These are phyloP conservation scores for Daubentonia madagascariensis DNA, from an alignment of 2,113 vertebrate genomes.

Conservation along the genomic window DNA sequence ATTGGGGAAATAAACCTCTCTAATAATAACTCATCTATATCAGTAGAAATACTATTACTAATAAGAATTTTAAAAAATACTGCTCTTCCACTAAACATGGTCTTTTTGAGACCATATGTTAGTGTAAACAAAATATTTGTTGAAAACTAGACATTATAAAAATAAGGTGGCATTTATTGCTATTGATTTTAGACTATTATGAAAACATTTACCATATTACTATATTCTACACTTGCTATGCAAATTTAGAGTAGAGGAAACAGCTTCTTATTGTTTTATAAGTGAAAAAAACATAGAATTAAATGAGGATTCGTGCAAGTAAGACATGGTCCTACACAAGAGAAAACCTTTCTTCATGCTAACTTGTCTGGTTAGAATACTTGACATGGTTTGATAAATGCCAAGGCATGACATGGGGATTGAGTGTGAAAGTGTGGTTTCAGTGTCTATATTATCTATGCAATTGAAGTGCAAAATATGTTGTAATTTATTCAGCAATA, in stretches of 20 bases:
- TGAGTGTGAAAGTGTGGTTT: background rate
- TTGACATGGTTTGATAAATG: background rate
- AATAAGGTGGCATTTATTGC: background rate
- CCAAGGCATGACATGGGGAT: background rate
- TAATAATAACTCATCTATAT: background rate
- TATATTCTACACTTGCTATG: background rate
- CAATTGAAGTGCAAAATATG: constrained; percentile 62
- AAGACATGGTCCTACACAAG: background rate
- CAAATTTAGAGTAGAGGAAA: background rate
- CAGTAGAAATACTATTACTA: background rate
- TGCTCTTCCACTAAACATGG: background rate
- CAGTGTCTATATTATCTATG: background rate
- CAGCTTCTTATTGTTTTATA: background rate
- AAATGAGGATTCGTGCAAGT: background rate
- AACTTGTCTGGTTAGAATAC: background rate
- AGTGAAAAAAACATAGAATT: background rate
- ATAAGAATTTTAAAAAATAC: background rate
- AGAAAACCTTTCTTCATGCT: background rate
- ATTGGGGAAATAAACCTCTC: background rate
- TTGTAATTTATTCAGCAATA: constrained; percentile 72
- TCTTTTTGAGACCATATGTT: background rate
- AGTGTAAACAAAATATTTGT: background rate
- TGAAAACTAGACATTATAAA: background rate
- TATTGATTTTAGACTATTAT: background rate
- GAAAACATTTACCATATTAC: background rate